Percentiles rank a stretch among this genome's conserved stretches.
Evolutionary conservation across 2,113 vertebrate species (phyloP).

Genomic region (Crotalus tigris): DNA sequence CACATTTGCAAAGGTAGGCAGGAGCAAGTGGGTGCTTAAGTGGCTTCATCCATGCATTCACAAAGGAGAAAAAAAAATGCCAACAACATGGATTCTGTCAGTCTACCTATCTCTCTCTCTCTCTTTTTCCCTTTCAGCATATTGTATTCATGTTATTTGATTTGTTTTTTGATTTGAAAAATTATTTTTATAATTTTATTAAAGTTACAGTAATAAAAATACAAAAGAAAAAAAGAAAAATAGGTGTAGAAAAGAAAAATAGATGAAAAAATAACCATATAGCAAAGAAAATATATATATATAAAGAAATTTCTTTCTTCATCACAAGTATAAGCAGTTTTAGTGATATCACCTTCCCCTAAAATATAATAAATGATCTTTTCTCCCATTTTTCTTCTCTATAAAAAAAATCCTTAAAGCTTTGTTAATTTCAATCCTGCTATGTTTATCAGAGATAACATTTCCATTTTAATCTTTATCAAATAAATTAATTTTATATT

Average conservation of each 20-base stretch:
- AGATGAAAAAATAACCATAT: background rate
- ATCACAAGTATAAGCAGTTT: background rate
- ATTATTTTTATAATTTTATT: background rate
- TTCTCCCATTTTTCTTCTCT: background rate
- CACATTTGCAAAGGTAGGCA: background rate
- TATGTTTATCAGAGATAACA: background rate
- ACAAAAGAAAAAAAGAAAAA: background rate
- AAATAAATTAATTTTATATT: background rate
- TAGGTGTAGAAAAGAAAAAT: background rate
- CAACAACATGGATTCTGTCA: background rate
- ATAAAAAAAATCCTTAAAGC: background rate
- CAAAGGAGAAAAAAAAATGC: background rate
- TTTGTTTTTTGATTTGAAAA: background rate
- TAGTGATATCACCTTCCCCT: background rate
- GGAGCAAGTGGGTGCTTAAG: background rate
- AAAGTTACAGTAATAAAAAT: background rate
- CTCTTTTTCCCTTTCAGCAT: background rate
- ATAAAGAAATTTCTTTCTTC: background rate
- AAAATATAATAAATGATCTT: background rate
- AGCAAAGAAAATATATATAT: background rate
- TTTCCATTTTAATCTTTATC: background rate
- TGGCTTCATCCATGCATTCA: background rate
- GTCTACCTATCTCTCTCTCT: background rate
- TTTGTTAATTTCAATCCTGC: background rate
- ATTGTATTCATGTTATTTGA: background rate